Evolutionary conservation across 64 coral and sea anemone species (phyloP).

Genomic region (Pocillopora damicornis): DNA sequence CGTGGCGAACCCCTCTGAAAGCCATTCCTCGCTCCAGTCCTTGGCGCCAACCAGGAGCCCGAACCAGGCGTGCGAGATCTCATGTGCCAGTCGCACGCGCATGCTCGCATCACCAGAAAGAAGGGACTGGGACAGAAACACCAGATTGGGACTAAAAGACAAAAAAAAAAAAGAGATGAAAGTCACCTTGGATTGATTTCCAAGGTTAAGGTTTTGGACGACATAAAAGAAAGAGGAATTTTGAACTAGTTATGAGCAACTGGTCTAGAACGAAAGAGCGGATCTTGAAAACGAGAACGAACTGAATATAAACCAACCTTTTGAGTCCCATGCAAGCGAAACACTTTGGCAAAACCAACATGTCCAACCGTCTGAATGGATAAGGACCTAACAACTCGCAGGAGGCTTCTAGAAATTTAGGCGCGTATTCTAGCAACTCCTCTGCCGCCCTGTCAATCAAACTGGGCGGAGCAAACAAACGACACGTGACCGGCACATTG

Average conservation of each 20-base stretch:
- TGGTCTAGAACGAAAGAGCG: too few species aligned
- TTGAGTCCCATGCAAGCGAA: constrained; percentile 99
- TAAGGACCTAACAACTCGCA: constrained; percentile 92
- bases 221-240: not conserved
- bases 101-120: constrained; percentile 86
- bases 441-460: constrained; percentile 75
- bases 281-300: too few species aligned
- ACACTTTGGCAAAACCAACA: constrained; percentile 85
- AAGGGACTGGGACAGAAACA: constrained; percentile 94
- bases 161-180: not conserved
- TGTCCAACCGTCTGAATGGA: constrained; percentile 80
- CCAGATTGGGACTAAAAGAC: constrained; percentile 80
- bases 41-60: constrained; percentile 91
- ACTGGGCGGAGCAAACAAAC: constrained; percentile 76
- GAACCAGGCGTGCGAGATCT: constrained; percentile 97
- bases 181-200: not conserved
- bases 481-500: constrained; percentile 51
- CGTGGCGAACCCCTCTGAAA: constrained; percentile 91
- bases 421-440: constrained; percentile 63
- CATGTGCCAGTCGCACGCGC: constrained; percentile 86
- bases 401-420: constrained; percentile 68
- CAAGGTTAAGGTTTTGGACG: not conserved
- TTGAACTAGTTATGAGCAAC: too few species aligned
- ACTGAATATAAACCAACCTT: constrained; percentile 43
- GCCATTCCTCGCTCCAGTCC: constrained; percentile 97